Conservation (phyloP, 2,113 vertebrate genomes). For the Hiodon alosoides region DNA sequence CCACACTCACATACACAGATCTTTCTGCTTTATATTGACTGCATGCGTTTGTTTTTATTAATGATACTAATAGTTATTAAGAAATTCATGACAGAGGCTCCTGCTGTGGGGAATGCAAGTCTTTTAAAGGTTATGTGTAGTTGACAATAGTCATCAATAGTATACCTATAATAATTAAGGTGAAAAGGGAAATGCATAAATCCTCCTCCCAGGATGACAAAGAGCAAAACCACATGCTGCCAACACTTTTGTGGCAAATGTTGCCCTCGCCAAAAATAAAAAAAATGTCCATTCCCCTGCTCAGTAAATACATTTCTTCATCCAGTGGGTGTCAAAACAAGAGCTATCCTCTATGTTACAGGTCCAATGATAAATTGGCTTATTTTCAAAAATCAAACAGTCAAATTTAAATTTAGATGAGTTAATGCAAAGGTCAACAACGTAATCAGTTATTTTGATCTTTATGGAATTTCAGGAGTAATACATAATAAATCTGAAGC, state of each 20-base stretch:
- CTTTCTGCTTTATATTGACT: no score
- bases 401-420: slow-evolving; percentile 88
- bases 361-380: slow-evolving; percentile 82
- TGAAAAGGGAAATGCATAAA: background rate
- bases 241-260: no score
- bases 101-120: background rate
- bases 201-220: background rate
- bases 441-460: slow-evolving; percentile 86
- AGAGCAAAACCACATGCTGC: no score
- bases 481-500: slow-evolving; percentile 88
- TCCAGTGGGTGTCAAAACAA: slow-evolving; percentile 64
- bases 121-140: background rate
- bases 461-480: slow-evolving; percentile 87
- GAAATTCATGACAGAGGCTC: no score
- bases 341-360: slow-evolving; percentile 72
- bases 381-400: slow-evolving; percentile 90
- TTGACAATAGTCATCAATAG: background rate
- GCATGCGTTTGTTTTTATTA: no score
- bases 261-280: slow-evolving; percentile 61
- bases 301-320: slow-evolving; percentile 78
- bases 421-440: slow-evolving; percentile 88
- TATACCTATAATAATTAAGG: no score
- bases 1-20: slow-evolving; percentile 16
- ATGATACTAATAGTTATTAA: no score
- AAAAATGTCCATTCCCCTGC: slow-evolving; percentile 70